Evolutionary conservation across 2,888 invertebrate species (phyloP).

Genomic region (Allolobophora icterica): DNA sequence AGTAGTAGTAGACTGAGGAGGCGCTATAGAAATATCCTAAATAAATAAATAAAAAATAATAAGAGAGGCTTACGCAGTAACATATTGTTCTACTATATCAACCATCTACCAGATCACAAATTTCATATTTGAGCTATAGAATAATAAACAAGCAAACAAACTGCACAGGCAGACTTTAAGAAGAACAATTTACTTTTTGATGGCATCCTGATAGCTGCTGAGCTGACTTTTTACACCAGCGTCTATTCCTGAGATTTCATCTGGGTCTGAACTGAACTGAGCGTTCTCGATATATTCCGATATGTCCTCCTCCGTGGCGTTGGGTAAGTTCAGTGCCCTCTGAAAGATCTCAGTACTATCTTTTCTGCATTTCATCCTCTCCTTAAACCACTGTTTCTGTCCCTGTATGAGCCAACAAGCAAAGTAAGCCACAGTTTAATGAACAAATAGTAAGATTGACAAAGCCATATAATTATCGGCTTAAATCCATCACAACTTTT

Average conservation of each 20-base stretch:
- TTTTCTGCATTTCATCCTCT: constrained; percentile 73
- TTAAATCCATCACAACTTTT: neutral
- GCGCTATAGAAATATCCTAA: too few relatives aligned
- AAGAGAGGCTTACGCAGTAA: neutral
- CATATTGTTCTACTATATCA: neutral
- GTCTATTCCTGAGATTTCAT: constrained; percentile 78
- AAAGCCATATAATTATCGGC: neutral
- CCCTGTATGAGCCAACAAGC: constrained; percentile 67
- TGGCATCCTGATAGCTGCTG: constrained; percentile 85
- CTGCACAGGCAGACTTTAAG: neutral
- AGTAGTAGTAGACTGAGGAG: too few relatives aligned
- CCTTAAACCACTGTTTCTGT: constrained; percentile 73
- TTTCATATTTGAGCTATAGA: neutral
- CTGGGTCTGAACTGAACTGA: constrained; percentile 71
- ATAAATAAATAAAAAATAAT: too few relatives aligned
- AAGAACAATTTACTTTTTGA: constrained; percentile 64
- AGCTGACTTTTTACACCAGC: constrained; percentile 79
- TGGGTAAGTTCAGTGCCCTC: constrained; percentile 74
- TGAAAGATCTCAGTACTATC: constrained; percentile 74
- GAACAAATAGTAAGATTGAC: neutral
- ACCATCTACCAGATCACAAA: neutral
- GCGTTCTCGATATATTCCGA: constrained; percentile 66
- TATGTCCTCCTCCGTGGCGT: constrained; percentile 28
- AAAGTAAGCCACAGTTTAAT: neutral
- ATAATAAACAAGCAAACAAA: neutral